Percentiles rank a stretch among this genome's conserved stretches.
These are phyloP conservation scores for Calliscelio sp. DNA, from an alignment of 2,888 invertebrate genomes.

Conservation along the genomic window DNA sequence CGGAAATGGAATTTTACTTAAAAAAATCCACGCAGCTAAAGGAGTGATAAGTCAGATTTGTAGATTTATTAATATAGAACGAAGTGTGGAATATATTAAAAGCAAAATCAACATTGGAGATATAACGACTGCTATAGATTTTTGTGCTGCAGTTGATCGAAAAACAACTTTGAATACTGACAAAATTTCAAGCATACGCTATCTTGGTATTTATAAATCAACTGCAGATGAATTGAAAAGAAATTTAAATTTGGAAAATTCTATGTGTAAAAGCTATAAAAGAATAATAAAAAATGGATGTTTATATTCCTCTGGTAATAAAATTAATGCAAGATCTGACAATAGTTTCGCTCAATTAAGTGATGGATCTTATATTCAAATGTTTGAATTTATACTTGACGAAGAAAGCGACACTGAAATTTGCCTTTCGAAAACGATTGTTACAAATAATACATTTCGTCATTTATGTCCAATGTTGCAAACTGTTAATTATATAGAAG, in stretches of 20 bases:
- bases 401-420: too few relatives aligned
- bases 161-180: slow-evolving; percentile 1
- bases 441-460: too few relatives aligned
- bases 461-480: too few relatives aligned
- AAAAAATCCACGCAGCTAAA: background rate
- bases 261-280: background rate
- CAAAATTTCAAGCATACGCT: background rate
- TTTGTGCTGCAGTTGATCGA: background rate
- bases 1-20: background rate
- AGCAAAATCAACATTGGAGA: background rate
- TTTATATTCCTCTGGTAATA: background rate
- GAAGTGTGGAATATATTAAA: background rate
- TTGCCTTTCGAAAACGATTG: too few relatives aligned
- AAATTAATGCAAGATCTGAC: background rate
- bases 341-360: slow-evolving; percentile 8
- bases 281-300: background rate
- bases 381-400: too few relatives aligned
- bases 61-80: background rate
- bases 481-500: too few relatives aligned
- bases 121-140: background rate
- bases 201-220: background rate
- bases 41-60: background rate
- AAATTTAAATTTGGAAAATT: background rate
- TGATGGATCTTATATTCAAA: too few relatives aligned
- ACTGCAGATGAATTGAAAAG: background rate